These are phyloP conservation scores for Holotrichia oblita DNA, from an alignment of 1,140 invertebrate genomes.

Conservation along the genomic window DNA sequence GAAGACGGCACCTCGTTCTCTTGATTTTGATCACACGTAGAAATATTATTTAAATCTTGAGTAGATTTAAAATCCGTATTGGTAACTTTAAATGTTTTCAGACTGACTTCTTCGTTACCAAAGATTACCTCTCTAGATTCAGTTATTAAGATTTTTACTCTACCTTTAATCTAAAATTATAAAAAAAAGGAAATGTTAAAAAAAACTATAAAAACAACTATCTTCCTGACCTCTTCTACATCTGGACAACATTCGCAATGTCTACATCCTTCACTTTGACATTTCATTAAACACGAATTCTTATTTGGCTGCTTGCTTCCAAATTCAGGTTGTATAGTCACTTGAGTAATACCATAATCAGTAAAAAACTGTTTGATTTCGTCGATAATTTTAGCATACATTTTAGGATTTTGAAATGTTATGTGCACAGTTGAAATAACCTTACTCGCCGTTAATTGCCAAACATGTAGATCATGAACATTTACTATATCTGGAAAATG, in stretches of 20 bases:
- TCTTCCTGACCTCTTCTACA: background rate
- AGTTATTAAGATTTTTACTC: background rate
- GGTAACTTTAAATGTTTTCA: background rate
- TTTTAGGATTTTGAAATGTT: constrained; percentile 72
- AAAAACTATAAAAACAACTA: background rate
- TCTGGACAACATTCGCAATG: constrained; percentile 56
- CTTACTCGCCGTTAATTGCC: constrained; percentile 77
- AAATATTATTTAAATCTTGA: background rate
- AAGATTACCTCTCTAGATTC: background rate
- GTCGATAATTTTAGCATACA: constrained; percentile 71
- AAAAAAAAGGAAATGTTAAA: background rate
- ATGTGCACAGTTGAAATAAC: constrained; percentile 79
- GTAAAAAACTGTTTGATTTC: constrained; percentile 75
- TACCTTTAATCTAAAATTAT: background rate
- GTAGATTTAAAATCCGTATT: background rate
- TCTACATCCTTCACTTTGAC: constrained; percentile 56
- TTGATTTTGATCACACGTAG: background rate
- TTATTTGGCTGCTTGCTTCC: constrained; percentile 55
- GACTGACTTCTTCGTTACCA: background rate
- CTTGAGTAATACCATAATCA: constrained; percentile 77
- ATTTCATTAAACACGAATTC: constrained; percentile 56
- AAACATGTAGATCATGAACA: constrained; percentile 84
- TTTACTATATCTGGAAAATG: constrained; percentile 83
- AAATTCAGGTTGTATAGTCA: constrained; percentile 85
- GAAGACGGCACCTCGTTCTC: background rate